Conservation (phyloP, 92 coral and sea anemone genomes). For the Paragorgia papillata region DNA sequence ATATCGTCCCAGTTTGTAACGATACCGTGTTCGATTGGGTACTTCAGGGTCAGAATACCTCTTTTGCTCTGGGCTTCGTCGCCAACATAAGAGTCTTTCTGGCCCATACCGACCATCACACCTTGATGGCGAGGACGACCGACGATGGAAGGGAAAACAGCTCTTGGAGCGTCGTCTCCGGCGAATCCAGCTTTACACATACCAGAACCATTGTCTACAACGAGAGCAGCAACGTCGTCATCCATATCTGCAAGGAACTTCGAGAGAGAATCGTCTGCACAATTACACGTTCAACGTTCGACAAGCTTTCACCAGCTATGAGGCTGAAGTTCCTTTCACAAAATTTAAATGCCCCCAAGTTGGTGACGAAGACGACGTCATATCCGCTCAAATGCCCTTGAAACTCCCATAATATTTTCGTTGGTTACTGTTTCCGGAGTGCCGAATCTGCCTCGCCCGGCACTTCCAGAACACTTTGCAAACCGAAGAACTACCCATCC, state of each 20-base stretch:
- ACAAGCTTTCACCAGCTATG: slow-evolving; percentile 21
- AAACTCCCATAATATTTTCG: background rate
- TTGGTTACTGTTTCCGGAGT: slow-evolving; percentile 6
- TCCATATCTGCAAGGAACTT: slow-evolving; percentile 48
- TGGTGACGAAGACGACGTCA: slow-evolving; percentile 26
- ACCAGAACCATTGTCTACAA: slow-evolving; percentile 98
- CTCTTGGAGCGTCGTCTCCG: slow-evolving; percentile 99
- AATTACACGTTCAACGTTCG: slow-evolving; percentile 4
- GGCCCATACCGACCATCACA: slow-evolving; percentile 99
- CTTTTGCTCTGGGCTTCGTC: slow-evolving; percentile 99
- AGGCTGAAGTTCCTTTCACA: background rate
- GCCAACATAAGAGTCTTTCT: slow-evolving; percentile 99
- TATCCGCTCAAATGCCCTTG: slow-evolving; percentile 29
- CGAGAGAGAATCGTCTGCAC: slow-evolving; percentile 12
- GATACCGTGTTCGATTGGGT: slow-evolving; percentile 99
- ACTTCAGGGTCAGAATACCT: slow-evolving; percentile 97
- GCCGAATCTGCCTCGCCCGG: background rate
- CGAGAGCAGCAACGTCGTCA: slow-evolving; percentile 98
- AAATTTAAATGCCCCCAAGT: slow-evolving; percentile 16
- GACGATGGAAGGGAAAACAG: slow-evolving; percentile 99
- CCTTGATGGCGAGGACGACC: slow-evolving; percentile 99
- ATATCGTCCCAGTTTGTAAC: slow-evolving; percentile 99
- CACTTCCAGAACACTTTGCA: background rate
- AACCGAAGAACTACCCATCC: background rate
- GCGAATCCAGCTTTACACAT: slow-evolving; percentile 99